Evolutionary conservation across 2,888 invertebrate species (phyloP).

Genomic region (Ashinkailepas kermadecensis): DNA sequence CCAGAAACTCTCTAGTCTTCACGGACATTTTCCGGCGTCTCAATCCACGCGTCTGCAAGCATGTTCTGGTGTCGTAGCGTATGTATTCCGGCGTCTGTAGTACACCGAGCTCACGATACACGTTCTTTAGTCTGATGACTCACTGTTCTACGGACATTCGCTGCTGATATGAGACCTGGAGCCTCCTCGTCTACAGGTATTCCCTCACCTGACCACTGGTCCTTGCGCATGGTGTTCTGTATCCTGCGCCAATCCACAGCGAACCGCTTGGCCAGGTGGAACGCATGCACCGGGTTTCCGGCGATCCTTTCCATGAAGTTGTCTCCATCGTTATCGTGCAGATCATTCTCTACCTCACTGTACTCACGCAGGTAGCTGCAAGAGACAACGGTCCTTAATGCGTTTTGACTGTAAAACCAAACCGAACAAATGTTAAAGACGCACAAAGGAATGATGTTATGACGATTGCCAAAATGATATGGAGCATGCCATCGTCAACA

Average conservation of each 20-base stretch:
- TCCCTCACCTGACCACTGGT: slow-evolving; percentile 2
- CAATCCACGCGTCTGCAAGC: not conserved
- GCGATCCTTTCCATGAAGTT: slow-evolving; percentile 32
- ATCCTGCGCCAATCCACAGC: slow-evolving; percentile 38
- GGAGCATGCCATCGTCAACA: no score
- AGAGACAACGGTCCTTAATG: not conserved
- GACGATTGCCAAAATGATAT: not conserved
- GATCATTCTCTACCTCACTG: not conserved
- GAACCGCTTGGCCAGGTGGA: slow-evolving; percentile 39
- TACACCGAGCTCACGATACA: not conserved
- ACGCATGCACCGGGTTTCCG: slow-evolving; percentile 39
- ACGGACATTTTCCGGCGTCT: no score
- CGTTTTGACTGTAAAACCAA: not conserved
- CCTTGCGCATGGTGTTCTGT: not conserved
- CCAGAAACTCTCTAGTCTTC: no score
- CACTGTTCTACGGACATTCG: no score
- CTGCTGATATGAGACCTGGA: no score
- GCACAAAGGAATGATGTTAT: no score
- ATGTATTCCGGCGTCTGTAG: not conserved
- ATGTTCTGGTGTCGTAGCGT: not conserved
- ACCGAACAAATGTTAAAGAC: not conserved
- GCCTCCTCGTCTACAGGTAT: no score
- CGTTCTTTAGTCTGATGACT: no score
- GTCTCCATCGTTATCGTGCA: not conserved
- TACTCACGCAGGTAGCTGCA: not conserved